Percentiles rank a stretch among this genome's conserved stretches.
Conservation (phyloP, 2,113 vertebrate genomes). For the Percina caprodes region DNA sequence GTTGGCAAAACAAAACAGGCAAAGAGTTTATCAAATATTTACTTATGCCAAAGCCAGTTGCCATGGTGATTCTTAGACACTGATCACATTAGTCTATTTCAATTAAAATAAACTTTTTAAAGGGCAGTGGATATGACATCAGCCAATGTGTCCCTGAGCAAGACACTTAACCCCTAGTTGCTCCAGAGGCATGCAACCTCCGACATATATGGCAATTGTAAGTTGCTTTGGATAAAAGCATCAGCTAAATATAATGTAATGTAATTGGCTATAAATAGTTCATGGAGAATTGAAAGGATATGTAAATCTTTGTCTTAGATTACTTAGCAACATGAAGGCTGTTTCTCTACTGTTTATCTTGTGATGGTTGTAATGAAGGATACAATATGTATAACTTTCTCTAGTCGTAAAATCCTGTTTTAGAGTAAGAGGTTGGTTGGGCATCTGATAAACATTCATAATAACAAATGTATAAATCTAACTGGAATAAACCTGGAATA, state of each 20-base stretch:
- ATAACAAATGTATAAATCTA: not conserved
- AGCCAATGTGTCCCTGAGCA: too few relatives aligned
- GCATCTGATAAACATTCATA: not conserved
- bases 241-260: too few relatives aligned
- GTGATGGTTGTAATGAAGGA: not conserved
- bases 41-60: slow-evolving; percentile 22
- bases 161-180: too few relatives aligned
- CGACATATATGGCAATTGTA: too few relatives aligned
- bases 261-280: not conserved
- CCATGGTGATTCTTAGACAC: not conserved
- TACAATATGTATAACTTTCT: not conserved
- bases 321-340: not conserved
- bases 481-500: not conserved
- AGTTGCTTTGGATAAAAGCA: too few relatives aligned
- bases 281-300: not conserved
- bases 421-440: not conserved
- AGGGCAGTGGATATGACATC: too few relatives aligned
- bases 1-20: slow-evolving; percentile 33
- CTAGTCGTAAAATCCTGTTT: not conserved
- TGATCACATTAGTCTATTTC: not conserved
- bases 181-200: too few relatives aligned
- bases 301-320: not conserved
- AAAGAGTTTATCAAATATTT: slow-evolving; percentile 38
- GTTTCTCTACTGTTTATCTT: not conserved
- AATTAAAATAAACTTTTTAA: not conserved